Evolutionary conservation across 2,888 invertebrate species (phyloP), one percentile per base, ranked within the genome.

Genomic region (Heteromurus nitidus): DNA sequence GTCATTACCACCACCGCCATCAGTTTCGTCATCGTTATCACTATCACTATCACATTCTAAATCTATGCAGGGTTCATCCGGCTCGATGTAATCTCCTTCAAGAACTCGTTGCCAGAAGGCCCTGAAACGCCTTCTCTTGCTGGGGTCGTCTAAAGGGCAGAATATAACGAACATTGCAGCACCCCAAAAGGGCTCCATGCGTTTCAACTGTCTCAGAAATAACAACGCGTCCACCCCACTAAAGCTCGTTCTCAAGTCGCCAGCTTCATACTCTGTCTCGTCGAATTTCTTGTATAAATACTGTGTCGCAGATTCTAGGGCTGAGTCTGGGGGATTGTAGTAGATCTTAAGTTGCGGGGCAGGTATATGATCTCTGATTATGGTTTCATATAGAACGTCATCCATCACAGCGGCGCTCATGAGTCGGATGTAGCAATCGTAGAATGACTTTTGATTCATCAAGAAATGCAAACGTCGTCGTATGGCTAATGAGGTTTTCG

Each of bases 391-490:
- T 7, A 86, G 36, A 3, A 13, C 28, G 1, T 83, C 67, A 60
- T 86, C 86, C 5, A 68, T 47, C 11, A 86, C 20, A 22, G 86
- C 84, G 11, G 80, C 80, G n/a, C 76, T 36, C 5, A 83, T 50
- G 30, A 77, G 55, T 5, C 65, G 68, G 30, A 80, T 47, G 44
- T 85, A 86, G 5, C 65, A 58, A 0, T 82, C 80, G 50, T 76
- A 82, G 11, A 80, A 82, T 0, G 58, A 24, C 16, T 79, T 72
- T 11, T 81, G 83, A 24, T 83, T 80, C 64, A 86, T 82, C 20
- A 87, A 26, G 74, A 83, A 84, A 62, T 87, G 87, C 13, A 87
- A 16, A 0, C 87, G 62, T 26, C 87, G 62, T 20, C 87, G 73
- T 9, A 87, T 82, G 2, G 86, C 82, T 1, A 80, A 22, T 1